Base-by-base conservation (phyloP, 2,113 vertebrate genomes). In the Pandion haliaetus region DNA sequence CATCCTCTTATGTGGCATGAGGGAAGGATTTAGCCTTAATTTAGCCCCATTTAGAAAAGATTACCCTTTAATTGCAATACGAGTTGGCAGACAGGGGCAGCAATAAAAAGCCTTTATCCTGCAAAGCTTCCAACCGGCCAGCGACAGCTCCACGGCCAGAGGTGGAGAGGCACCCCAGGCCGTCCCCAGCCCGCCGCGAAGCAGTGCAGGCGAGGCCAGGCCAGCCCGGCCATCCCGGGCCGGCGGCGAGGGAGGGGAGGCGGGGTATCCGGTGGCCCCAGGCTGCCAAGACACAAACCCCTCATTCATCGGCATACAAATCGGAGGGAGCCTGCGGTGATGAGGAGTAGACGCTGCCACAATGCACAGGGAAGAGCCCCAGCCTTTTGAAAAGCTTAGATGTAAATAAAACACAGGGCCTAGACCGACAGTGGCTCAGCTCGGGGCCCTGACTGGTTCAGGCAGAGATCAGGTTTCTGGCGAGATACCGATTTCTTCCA, bases 31-130 rank as follows among this genome's bases (percentile, higher is more conserved):
- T 97, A 97, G 85, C 86, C 96, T 98, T 98, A 97, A 98, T 98
- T 98, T 98, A 98, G 98, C 82, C 88, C 96, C 95, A 98, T 98
- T 98, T 98, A 98, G 96, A 98, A 98, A 98, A 98, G 98, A 98
- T 98, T 98, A 98, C 85, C 86, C 88, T 95, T 96, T 98, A 98
- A 98, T 97, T 98, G 97, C 96, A 97, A 90, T 72, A 95, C 88
- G 87, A 97, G 90, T 61, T 98, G 98, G 96, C 97, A 97, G 97
- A 95, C 82, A 80, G 19, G 2, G 65, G 61, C 85, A 89, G 63
- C 82, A 96, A 89, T 86, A 80, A 92, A 96, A 82, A 84, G 81
- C 94, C 55, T 94, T 94, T 94, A 81, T 96, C 82, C 92, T 54
- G 55, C 86, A 95, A 92, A 96, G 90, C 96, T 95, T 96, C 84